Evolutionary conservation across 2,797 vertebrate species (phyloP).

Genomic region (Orientallactaga sibirica): DNA sequence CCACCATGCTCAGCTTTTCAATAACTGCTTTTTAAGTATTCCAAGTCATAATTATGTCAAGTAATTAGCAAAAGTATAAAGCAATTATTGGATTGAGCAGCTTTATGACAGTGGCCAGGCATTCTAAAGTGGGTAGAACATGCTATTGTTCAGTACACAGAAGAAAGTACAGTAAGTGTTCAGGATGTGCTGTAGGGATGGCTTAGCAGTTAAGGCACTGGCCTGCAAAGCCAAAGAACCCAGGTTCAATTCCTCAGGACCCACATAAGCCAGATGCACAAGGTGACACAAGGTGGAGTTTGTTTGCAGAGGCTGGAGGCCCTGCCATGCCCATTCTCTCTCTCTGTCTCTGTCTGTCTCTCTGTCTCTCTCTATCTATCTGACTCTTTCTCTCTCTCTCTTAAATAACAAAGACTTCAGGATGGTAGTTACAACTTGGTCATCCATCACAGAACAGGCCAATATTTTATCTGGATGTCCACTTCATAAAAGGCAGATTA

Average conservation of each 20-base stretch:
- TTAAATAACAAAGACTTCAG: neutral
- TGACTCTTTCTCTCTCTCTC: rapidly evolving
- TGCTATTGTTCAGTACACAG: neutral
- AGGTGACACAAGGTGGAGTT: no score
- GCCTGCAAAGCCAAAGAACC: no score
- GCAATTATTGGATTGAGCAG: neutral
- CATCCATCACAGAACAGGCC: neutral
- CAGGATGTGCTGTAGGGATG: no score
- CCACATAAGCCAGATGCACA: no score
- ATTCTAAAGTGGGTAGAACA: neutral
- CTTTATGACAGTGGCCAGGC: neutral
- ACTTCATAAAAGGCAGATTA: constrained; percentile 3
- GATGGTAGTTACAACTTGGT: neutral
- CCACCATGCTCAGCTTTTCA: neutral
- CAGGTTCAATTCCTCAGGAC: no score
- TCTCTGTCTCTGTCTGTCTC: no score
- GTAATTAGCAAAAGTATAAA: neutral
- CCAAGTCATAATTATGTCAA: neutral
- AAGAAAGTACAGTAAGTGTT: no score
- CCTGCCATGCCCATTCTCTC: no score
- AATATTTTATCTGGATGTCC: neutral
- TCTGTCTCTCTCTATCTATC: no score
- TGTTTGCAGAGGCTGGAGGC: no score
- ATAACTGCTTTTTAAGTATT: neutral
- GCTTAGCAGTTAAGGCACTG: no score